These are phyloP conservation scores for Acanthochromis polyacanthus DNA, from an alignment of 2,113 vertebrate genomes.

Conservation along the genomic window DNA sequence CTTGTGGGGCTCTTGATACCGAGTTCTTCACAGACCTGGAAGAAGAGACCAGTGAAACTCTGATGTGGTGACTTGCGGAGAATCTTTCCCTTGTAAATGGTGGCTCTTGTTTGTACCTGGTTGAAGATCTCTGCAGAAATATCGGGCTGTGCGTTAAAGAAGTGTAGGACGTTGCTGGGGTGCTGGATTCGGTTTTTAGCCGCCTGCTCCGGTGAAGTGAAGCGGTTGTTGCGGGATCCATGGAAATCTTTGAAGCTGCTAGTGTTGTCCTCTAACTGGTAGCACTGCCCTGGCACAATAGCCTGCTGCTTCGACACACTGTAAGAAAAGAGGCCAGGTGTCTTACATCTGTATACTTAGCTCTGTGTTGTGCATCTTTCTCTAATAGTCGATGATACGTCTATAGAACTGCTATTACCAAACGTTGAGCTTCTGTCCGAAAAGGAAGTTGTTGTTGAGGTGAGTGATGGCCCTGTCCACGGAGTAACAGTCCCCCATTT, in stretches of 20 bases:
- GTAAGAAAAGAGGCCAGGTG: background rate
- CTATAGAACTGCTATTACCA: no score
- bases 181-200: slow-evolving; percentile 97
- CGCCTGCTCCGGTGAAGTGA: slow-evolving; percentile 93
- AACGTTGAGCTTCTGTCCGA: slow-evolving; percentile 95
- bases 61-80: background rate
- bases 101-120: slow-evolving; percentile 81
- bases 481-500: slow-evolving; percentile 95
- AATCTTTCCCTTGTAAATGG: background rate
- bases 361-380: background rate
- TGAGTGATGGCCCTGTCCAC: slow-evolving; percentile 94
- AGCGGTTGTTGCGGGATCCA: slow-evolving; percentile 94
- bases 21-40: slow-evolving; percentile 91
- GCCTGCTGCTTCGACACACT: slow-evolving; percentile 96
- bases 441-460: slow-evolving; percentile 96
- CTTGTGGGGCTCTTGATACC: slow-evolving; percentile 89
- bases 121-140: slow-evolving; percentile 90
- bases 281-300: slow-evolving; percentile 95
- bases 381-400: background rate
- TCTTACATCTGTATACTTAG: background rate
- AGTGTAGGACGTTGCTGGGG: slow-evolving; percentile 94
- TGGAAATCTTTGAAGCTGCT: slow-evolving; percentile 97
- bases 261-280: slow-evolving; percentile 92
- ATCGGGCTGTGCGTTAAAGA: slow-evolving; percentile 94
- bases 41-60: background rate